Base-by-base conservation (phyloP, 2,888 invertebrate genomes). In the Dusona sp. region DNA sequence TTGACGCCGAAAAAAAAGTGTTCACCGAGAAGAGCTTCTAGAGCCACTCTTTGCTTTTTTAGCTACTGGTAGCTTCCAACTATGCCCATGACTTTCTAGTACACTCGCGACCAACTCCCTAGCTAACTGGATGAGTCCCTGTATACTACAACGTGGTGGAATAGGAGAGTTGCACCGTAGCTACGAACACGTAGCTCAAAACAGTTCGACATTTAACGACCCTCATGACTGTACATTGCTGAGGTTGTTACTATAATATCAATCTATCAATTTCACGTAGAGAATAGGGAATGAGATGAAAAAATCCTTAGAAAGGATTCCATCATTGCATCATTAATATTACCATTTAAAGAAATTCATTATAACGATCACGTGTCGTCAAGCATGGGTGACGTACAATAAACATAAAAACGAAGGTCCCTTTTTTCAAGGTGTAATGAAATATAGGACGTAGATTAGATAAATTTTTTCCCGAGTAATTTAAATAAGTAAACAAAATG, bases 191-290 rank as follows among this genome's bases (percentile, higher is more conserved):
- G 22, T 67, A 57, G 61, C 61, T 36, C 45, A 67, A 57, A 74
- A 45, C 67, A 36, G 33, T 68, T 79, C 61, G 61, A 33, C n/a
- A 29, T 68, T 79, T 79, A 74, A 84, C 79, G 74, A 74, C 61
- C 61, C 67, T 67, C 45, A 54, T 29, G 45, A 45, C 42, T 67
- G 45, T 48, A 45, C 67, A 4, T 25, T 61, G 16, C 13, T 13
- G 8, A 13, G 29, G 16, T 61, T 61, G 13, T 7, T 29, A 29
- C 25, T 13, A 61, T 16, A 4, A 48, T 2, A 61, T 29, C 6
- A 29, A 61, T 29, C 16, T 29, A 29, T 61, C 11, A 61, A 61
- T 16, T 4, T 29, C 2, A 29, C 13, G 16, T 29, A 16, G 6
- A 61, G 0, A 61, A 29, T n/a, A 22, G n/a, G 51, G 9, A 16